Percentiles rank a stretch among this genome's conserved stretches.
Evolutionary conservation across 1,140 invertebrate genomes (phyloP).

Genomic region (Platorchestia sp.): DNA sequence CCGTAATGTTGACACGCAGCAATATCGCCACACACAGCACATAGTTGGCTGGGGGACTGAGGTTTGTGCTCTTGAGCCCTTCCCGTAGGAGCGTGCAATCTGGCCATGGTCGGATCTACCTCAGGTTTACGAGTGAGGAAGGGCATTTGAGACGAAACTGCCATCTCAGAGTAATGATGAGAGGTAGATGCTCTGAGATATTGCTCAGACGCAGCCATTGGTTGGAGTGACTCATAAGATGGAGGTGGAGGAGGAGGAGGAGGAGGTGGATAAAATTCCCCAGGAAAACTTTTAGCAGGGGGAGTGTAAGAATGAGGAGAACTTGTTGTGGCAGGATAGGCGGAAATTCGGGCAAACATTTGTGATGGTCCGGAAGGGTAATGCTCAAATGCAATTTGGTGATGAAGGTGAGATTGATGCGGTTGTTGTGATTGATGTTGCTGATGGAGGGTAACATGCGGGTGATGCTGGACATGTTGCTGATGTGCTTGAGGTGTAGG

Average conservation of each 20-base stretch:
- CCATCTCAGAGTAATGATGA: constrained; percentile 66
- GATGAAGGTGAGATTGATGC: constrained; percentile 52
- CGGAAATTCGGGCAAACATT: constrained; percentile 62
- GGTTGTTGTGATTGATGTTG: constrained; percentile 19
- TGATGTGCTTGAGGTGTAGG: constrained; percentile 48
- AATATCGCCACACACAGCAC: constrained; percentile 98
- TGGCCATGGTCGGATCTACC: constrained; percentile 65
- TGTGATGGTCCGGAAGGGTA: constrained; percentile 57
- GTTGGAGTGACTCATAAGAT: constrained; percentile 66
- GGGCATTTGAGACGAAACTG: constrained; percentile 59
- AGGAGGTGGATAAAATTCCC: constrained; percentile 63
- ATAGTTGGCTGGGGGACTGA: constrained; percentile 86
- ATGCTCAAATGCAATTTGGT: constrained; percentile 56
- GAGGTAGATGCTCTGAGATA: constrained; percentile 66
- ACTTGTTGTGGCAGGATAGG: constrained; percentile 62
- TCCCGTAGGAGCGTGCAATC: constrained; percentile 67
- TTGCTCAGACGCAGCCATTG: constrained; percentile 62
- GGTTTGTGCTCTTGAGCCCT: constrained; percentile 75
- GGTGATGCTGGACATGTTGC: constrained; percentile 51
- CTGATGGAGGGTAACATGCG: constrained; percentile 37
- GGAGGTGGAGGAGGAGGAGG: constrained; percentile 57
- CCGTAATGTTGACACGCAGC: constrained; percentile 99
- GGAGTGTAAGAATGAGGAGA: constrained; percentile 63
- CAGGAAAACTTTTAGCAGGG: constrained; percentile 60
- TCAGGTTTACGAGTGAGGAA: constrained; percentile 64